Evolutionary conservation across 30 jellyfish, hydroid and myxozoan genomes (phyloP), one percentile per base, ranked within the genome.

Genomic region (Mastigias papua): DNA sequence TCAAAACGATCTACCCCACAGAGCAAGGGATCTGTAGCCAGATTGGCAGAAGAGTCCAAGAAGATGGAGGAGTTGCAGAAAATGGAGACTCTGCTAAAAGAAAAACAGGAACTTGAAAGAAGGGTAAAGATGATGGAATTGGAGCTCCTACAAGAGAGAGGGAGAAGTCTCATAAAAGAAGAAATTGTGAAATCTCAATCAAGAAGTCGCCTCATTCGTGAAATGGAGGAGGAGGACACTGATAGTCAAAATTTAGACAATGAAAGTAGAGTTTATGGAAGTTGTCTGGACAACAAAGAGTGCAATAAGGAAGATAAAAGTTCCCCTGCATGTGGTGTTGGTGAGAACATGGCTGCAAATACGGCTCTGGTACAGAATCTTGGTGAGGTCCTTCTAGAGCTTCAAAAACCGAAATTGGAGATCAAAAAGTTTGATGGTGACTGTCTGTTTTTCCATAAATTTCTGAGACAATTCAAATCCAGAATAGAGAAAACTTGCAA

Each of bases 331-430:
- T 4, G 80, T 61, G 20, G 63, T 61, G 89, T 8, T 62, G 89
- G 26, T 31, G 80, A 15, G 70, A 63, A 51, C 69, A 2, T 32
- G 28, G 32, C 69, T 50, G 30, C 0, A 61, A 79, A 79, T 1
- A 21, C 20, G 27, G 26, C 80, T 68, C 19, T 23, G 60, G 66
- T 60, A 31, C 69, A 33, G 23, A 79, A 61, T 30, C 89, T 79
- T 61, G 89, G 69, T 34, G 69, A 79, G 34, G 80, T 79, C 30
- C 89, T 79, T 79, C 80, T 58, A 80, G 89, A 79, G 25, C 80
- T 81, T 42, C 75, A 81, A 81, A 81, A 48, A 67, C 91, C 91
- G 62, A 65, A 66, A 29, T 67, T 48, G 91, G 91, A 81, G 46
- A 81, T 81, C 13, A 67, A 81, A 58, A 67, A 69, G 84, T 81